Percentiles rank a stretch among this genome's conserved stretches.
phyloP scores from a whole-genome alignment of 2,113 vertebrate genomes.

The Alexandromys fortis region DNA sequence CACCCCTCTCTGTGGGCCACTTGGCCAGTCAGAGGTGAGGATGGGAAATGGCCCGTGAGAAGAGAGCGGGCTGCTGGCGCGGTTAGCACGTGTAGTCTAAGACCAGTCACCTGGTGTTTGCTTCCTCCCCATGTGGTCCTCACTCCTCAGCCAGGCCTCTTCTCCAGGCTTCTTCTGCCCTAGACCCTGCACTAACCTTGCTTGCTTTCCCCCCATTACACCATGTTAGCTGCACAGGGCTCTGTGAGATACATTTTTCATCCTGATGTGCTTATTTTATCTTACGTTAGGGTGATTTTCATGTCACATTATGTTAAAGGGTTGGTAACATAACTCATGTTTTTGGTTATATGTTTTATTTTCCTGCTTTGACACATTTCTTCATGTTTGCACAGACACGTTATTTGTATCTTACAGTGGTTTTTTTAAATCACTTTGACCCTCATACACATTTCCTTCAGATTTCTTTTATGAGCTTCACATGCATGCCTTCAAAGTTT shows the following conservation, averaged over 20 bases:
- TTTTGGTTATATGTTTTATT: constrained; percentile 23
- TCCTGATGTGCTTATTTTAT: constrained; percentile 15
- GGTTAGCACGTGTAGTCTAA: neutral
- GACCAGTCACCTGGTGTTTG: neutral
- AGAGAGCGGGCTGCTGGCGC: neutral
- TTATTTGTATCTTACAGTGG: neutral
- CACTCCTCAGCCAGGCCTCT: neutral
- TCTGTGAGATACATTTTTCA: neutral
- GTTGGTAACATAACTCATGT: neutral
- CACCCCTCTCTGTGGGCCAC: neutral
- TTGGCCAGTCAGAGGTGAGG: neutral
- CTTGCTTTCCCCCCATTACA: neutral
- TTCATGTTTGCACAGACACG: neutral
- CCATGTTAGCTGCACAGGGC: constrained; percentile 15
- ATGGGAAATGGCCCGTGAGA: neutral
- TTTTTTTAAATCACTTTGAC: neutral
- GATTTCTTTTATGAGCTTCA: constrained; percentile 20
- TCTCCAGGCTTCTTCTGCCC: constrained; percentile 33
- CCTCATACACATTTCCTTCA: constrained; percentile 48
- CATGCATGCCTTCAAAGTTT: constrained; percentile 43
- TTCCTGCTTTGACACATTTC: constrained; percentile 24
- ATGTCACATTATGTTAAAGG: neutral
- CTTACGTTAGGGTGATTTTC: constrained; percentile 47
- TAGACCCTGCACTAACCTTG: neutral
- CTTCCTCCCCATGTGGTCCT: neutral